Conservation (phyloP, 64 coral and sea anemone genomes). For the Platygyra sinensis region DNA sequence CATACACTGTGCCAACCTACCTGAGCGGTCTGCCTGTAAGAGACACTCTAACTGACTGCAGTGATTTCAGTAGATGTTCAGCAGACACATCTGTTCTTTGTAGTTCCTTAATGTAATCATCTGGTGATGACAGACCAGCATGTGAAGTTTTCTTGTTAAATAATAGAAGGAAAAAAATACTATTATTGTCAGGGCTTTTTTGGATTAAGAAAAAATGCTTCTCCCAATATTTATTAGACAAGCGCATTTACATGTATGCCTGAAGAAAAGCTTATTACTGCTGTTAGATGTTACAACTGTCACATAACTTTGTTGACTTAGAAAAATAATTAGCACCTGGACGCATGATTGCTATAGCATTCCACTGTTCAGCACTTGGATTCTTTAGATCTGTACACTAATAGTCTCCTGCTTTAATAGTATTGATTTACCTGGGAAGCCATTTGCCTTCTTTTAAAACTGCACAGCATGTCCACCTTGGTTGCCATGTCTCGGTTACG, state of each 20-base stretch:
- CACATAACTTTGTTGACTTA: too few relatives aligned
- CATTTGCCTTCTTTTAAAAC: constrained; percentile 90
- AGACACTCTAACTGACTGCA: constrained; percentile 91
- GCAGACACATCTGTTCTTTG: constrained; percentile 65
- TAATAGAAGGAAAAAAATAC: background rate
- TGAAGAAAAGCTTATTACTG: too few relatives aligned
- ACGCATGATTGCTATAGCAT: too few relatives aligned
- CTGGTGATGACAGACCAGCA: constrained; percentile 75
- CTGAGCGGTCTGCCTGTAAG: constrained; percentile 96
- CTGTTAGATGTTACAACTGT: too few relatives aligned
- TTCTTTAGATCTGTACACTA: too few relatives aligned
- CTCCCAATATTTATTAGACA: too few relatives aligned
- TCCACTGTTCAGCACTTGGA: too few relatives aligned
- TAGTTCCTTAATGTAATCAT: constrained; percentile 88
- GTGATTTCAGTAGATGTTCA: constrained; percentile 80
- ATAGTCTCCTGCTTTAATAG: too few relatives aligned
- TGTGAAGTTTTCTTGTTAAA: constrained; percentile 67
- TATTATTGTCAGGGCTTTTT: too few relatives aligned
- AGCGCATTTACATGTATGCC: too few relatives aligned
- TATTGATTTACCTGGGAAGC: constrained; percentile 55
- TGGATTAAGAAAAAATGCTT: too few relatives aligned
- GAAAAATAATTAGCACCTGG: too few relatives aligned
- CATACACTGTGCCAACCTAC: constrained; percentile 12
- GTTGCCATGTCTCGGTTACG: constrained; percentile 77
- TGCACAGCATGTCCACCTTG: constrained; percentile 96